Percentiles rank a stretch among this genome's conserved stretches.
phyloP scores from a whole-genome alignment of 2,888 invertebrate genomes.

The Campoplex nolae region DNA sequence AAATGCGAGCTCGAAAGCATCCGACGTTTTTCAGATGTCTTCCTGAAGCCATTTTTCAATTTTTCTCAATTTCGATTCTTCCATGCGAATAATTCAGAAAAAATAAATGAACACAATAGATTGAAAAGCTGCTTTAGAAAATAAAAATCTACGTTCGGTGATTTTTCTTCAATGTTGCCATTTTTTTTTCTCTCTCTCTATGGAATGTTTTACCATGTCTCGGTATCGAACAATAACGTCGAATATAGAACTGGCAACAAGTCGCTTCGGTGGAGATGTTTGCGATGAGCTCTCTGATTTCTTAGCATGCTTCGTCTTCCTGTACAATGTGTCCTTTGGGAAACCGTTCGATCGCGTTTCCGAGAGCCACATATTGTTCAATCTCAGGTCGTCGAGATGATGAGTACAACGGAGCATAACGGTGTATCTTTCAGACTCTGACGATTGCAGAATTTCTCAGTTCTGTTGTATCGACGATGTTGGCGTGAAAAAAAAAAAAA shows the following conservation, averaged over 20 bases:
- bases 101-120: not conserved
- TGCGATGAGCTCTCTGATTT: conserved; percentile 28
- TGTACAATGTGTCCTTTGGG: conserved; percentile 18
- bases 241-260: conserved; percentile 14
- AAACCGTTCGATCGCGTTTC: conserved; percentile 8
- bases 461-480: conserved; percentile 15
- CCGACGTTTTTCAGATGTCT: not conserved
- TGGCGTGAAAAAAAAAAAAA: conserved; percentile 3
- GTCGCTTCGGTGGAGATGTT: conserved; percentile 13
- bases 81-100: not conserved
- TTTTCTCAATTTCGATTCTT: not conserved
- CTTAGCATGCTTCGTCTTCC: not conserved
- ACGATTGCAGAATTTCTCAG: not conserved
- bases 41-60: not conserved
- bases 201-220: not conserved
- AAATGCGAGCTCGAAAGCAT: not conserved
- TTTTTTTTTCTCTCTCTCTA: not conserved
- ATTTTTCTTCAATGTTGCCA: not conserved
- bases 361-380: conserved; percentile 1
- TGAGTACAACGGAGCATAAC: not conserved
- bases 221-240: not conserved
- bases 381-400: not conserved
- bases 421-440: conserved; percentile 16
- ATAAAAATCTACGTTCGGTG: not conserved
- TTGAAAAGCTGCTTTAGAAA: not conserved